Evolutionary conservation across 2,797 vertebrate genomes (phyloP), one percentile per base, ranked within the genome.

Genomic region (Prunella strophiata): DNA sequence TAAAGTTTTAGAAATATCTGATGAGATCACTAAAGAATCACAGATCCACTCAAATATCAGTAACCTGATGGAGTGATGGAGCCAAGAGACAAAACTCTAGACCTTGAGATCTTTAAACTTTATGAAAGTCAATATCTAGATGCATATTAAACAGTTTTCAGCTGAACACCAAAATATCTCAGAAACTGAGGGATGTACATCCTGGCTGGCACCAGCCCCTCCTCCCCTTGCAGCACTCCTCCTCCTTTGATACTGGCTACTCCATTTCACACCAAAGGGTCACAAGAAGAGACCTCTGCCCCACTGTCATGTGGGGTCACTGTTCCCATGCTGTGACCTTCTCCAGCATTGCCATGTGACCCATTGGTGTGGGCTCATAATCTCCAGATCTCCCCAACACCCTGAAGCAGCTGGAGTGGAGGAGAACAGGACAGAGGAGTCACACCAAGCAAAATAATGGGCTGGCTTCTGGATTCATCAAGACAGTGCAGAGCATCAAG

Each of bases 271-370:
- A 61, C 13, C 9, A 11, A 38, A 57, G 8, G 21, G 29, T n/a
- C 23, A 45, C 34, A 15, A 32, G 54, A 22, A 77, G 38, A 75
- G 14, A 61, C 13, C 17, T 26, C 15, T 34, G 7, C 8, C n/a
- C 54, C 38, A 13, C 5, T 13, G 1, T 3, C 51, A 54, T 0
- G 1, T 3, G 10, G n/a, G 58, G 30, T 40, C 3, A 1, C 14
- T 54, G 43, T 12, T 50, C 25, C 42, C 21, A 27, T 3, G 10
- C 52, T 65, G 42, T 27, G 54, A 79, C n/a, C 55, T 73, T 43
- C 34, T 62, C 77, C 38, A 74, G 58, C 2, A 25, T 0, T 21
- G 42, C 18, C 21, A 30, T 0, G 0, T 12, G 20, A 5, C 16
- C 29, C 5, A 3, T 27, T 68, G 13, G 19, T 7, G 23, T 1